phyloP scores from a whole-genome alignment of 2,888 invertebrate genomes.

The Chrysopilus asiliformis region DNA sequence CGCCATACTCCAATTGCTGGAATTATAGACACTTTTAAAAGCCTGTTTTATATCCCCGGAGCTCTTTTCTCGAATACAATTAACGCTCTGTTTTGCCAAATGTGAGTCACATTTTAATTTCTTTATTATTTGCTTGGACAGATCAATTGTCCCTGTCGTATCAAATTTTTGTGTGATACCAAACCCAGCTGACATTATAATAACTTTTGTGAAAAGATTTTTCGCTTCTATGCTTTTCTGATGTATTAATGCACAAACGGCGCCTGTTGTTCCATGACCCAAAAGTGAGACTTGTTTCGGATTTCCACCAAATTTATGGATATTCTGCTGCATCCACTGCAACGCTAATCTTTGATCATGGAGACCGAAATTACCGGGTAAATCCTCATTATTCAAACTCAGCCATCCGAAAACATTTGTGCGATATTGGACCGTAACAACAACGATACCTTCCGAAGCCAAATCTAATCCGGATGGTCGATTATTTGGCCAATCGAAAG shows the following conservation, averaged over 20 bases:
- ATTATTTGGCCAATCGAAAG: conserved; percentile 47
- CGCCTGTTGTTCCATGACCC: conserved; percentile 67
- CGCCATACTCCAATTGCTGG: conserved; percentile 42
- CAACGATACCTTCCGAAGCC: conserved; percentile 54
- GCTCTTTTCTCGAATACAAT: conserved; percentile 49
- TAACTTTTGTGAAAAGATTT: conserved; percentile 51
- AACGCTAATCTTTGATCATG: conserved; percentile 75
- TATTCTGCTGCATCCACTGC: conserved; percentile 62
- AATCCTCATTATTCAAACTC: conserved; percentile 29
- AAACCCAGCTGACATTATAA: conserved; percentile 48
- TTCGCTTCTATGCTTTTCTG: conserved; percentile 42
- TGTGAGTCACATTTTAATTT: conserved; percentile 43
- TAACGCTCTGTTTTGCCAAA: conserved; percentile 38
- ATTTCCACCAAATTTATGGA: conserved; percentile 68
- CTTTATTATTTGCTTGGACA: conserved; percentile 35
- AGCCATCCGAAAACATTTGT: conserved; percentile 59
- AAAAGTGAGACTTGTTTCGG: conserved; percentile 62
- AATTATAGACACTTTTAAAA: conserved; percentile 44
- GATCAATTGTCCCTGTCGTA: conserved; percentile 23
- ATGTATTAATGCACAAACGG: conserved; percentile 52
- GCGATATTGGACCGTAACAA: conserved; percentile 56
- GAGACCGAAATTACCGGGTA: conserved; percentile 71
- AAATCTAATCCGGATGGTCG: conserved; percentile 55
- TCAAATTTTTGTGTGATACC: conserved; percentile 14
- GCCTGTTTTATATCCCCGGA: conserved; percentile 45